Percentiles rank a stretch among this genome's conserved stretches.
Conservation (phyloP, 2,797 vertebrate genomes). For the Esox lucius region DNA sequence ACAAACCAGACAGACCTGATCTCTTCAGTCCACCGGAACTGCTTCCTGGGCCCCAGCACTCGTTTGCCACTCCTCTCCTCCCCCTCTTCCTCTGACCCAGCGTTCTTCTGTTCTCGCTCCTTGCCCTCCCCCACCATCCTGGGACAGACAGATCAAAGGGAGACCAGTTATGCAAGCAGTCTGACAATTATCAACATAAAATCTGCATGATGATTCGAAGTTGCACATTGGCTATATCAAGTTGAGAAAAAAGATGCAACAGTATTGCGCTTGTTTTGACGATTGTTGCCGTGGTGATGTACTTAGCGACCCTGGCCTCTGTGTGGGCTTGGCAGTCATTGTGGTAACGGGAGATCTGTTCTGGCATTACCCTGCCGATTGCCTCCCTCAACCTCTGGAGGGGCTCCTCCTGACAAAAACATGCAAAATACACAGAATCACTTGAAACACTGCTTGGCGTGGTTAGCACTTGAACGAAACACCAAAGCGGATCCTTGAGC, state of each 20-base stretch:
- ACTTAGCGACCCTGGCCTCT: conserved; percentile 86
- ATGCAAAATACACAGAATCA: not conserved
- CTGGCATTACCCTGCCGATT: conserved; percentile 85
- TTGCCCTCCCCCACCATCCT: conserved; percentile 73
- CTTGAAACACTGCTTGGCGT: not conserved
- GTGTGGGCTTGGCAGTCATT: conserved; percentile 82
- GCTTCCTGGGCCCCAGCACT: conserved; percentile 82
- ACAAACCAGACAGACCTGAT: conserved; percentile 78
- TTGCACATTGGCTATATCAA: not conserved
- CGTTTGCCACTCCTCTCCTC: conserved; percentile 84
- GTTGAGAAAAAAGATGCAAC: not conserved
- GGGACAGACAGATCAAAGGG: not conserved
- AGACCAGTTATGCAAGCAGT: not conserved
- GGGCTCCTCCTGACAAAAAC: conserved; percentile 56
- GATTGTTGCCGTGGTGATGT: conserved; percentile 46
- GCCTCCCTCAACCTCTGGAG: conserved; percentile 85
- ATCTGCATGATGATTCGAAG: not conserved
- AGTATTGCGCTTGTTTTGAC: not conserved
- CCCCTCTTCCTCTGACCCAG: conserved; percentile 68
- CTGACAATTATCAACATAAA: not conserved
- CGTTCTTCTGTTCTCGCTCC: conserved; percentile 78
- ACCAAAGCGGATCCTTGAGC: not conserved
- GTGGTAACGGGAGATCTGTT: conserved; percentile 86
- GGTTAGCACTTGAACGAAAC: not conserved
- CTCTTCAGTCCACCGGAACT: conserved; percentile 92